Evolutionary conservation across 2,888 invertebrate species (phyloP).

Genomic region (Crioceris asparagi): DNA sequence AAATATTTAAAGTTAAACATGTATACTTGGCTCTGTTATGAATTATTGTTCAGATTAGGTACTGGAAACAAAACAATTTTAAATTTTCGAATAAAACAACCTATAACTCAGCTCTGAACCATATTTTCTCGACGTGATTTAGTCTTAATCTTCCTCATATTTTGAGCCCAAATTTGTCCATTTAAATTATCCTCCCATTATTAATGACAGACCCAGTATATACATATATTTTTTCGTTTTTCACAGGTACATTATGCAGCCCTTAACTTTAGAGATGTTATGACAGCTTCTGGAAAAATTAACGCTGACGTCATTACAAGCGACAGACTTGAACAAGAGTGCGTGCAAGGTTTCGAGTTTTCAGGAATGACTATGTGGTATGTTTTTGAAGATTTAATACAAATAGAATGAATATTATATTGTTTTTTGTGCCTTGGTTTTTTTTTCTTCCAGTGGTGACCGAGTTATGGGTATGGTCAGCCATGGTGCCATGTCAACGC

Average conservation of each 20-base stretch:
- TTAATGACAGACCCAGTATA: too few species aligned
- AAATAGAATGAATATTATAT: not conserved
- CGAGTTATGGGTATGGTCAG: conserved; percentile 56
- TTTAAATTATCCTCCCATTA: too few species aligned
- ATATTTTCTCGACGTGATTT: too few species aligned
- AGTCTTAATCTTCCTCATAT: too few species aligned
- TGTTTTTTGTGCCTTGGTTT: not conserved
- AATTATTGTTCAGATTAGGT: too few species aligned
- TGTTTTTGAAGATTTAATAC: not conserved
- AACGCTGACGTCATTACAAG: conserved; percentile 68
- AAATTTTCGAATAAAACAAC: too few species aligned
- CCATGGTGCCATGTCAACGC: conserved; percentile 48
- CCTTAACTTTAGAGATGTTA: conserved; percentile 60
- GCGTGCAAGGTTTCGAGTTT: conserved; percentile 57
- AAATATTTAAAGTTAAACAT: too few species aligned
- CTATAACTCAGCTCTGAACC: too few species aligned
- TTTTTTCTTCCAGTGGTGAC: conserved; percentile 38
- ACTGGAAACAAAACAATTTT: too few species aligned
- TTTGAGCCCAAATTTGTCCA: too few species aligned
- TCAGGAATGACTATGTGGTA: conserved; percentile 37
- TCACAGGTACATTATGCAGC: conserved; percentile 14
- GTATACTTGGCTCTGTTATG: too few species aligned
- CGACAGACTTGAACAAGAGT: conserved; percentile 50
- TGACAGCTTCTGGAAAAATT: conserved; percentile 85
- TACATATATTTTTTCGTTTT: too few species aligned